These are phyloP conservation scores for Poeciliopsis turrubarensis DNA, from an alignment of 2,113 vertebrate species.

Conservation along the genomic window DNA sequence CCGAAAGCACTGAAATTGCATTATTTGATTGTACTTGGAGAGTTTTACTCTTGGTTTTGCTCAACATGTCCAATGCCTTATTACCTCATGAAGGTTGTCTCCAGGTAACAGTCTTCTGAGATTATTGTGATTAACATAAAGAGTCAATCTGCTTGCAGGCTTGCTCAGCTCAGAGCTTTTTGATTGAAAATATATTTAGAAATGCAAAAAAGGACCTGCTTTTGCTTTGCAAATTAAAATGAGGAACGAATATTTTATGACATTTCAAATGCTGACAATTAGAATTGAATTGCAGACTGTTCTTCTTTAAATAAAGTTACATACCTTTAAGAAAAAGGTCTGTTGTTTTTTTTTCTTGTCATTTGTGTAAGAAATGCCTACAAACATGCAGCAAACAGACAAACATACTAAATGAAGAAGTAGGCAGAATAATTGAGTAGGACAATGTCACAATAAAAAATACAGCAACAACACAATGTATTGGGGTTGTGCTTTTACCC, in stretches of 20 bases:
- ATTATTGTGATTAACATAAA: neutral
- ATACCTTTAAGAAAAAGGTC: neutral
- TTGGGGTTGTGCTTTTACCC: neutral
- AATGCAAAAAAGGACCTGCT: neutral
- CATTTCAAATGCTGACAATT: neutral
- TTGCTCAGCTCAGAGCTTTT: neutral
- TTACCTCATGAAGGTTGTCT: neutral
- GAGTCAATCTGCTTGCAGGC: neutral
- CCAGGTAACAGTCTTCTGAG: too few species aligned
- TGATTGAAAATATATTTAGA: neutral
- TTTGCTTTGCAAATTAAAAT: neutral
- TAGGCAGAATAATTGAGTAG: neutral
- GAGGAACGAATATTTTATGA: neutral
- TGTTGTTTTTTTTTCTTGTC: too few species aligned
- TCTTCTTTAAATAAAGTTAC: neutral
- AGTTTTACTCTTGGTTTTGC: neutral
- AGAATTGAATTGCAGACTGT: neutral
- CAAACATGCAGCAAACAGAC: neutral
- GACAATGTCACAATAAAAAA: neutral
- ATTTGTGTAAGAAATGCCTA: neutral
- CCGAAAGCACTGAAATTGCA: neutral
- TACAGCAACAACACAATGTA: neutral
- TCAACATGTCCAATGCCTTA: constrained; percentile 1
- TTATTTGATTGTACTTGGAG: neutral
- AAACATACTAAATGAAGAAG: neutral